Evolutionary conservation across 2,797 vertebrate species (phyloP), one percentile per base, ranked within the genome.

Genomic region (Aythya fuligula): DNA sequence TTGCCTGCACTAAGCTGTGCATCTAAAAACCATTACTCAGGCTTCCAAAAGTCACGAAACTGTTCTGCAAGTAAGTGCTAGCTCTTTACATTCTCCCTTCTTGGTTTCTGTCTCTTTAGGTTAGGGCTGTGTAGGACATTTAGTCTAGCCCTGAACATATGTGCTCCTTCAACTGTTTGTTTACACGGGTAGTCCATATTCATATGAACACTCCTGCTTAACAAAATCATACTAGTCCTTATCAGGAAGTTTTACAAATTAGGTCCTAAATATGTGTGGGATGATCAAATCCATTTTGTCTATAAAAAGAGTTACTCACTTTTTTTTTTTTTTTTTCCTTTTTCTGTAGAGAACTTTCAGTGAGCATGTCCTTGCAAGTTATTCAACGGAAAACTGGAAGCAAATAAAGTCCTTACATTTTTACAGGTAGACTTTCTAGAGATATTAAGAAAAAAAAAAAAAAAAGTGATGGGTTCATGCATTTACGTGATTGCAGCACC

Each of bases 401-500:
- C 5, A 67, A 65, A 57, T 21, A 30, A 81, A 56, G 16, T 3
- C 53, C 84, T 57, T 15, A 14, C 17, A 9, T 58, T 65, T 85
- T 80, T 54, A 80, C 9, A 41, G 25, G 19, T 32, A 57, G 36
- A 21, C 39, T 87, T 85, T 25, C 73, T 61, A 72, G 39, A 73
- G 36, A 78, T 49, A 67, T 0, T 0, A 10, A 71, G 34, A 8
- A 28, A 57, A 53, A 67, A 9, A 24, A n/a, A n/a, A n/a, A 45
- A 38, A 60, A 7, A 2, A 41, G 47, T 36, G 71, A 57, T 66
- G 39, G 32, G 11, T n/a, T 85, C 89, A 51, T 82, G 13, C 87
- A 89, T 61, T 87, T 79, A 70, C 45, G 24, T 8, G 15, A 82
- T 77, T 83, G 54, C 65, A 83, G 28, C 64, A 39, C 75, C 70